Percentiles rank a stretch among this genome's conserved stretches.
These are phyloP conservation scores for Ceratitis capitata DNA, from an alignment of 1,140 invertebrate genomes.

Conservation along the genomic window DNA sequence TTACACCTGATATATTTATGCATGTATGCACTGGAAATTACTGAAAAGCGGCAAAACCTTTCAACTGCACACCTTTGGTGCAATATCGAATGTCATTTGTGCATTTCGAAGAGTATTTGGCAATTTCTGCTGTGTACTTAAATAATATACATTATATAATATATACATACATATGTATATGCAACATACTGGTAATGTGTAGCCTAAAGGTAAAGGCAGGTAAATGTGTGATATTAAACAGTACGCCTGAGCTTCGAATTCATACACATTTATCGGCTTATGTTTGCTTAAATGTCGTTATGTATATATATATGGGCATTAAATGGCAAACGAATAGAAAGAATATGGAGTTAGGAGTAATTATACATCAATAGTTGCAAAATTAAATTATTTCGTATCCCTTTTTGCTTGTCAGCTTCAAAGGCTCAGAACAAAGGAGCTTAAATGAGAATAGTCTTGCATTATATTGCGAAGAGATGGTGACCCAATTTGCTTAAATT, in stretches of 20 bases:
- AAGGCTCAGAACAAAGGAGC: too few species aligned
- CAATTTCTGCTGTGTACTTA: slow-evolving; percentile 11
- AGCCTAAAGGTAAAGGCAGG: too few species aligned
- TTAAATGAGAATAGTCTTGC: too few species aligned
- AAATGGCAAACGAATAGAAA: not conserved
- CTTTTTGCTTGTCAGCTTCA: not conserved
- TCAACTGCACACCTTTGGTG: slow-evolving; percentile 3
- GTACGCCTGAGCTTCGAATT: not conserved
- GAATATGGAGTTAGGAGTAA: not conserved
- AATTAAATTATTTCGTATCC: not conserved
- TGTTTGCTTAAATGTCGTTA: not conserved
- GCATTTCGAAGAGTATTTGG: not conserved
- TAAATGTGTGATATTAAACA: too few species aligned
- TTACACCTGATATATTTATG: not conserved
- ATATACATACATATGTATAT: not conserved
- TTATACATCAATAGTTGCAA: not conserved
- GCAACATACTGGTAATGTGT: not conserved
- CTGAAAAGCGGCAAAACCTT: not conserved
- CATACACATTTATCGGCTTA: not conserved
- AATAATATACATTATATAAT: not conserved
- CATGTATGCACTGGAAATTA: not conserved
- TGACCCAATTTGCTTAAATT: too few species aligned
- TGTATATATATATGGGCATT: not conserved
- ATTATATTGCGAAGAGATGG: too few species aligned
- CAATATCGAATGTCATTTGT: not conserved